Percentiles rank a stretch among this genome's conserved stretches.
Evolutionary conservation across 2,888 invertebrate genomes (phyloP).

Genomic region (Ceriagrion tenellum): DNA sequence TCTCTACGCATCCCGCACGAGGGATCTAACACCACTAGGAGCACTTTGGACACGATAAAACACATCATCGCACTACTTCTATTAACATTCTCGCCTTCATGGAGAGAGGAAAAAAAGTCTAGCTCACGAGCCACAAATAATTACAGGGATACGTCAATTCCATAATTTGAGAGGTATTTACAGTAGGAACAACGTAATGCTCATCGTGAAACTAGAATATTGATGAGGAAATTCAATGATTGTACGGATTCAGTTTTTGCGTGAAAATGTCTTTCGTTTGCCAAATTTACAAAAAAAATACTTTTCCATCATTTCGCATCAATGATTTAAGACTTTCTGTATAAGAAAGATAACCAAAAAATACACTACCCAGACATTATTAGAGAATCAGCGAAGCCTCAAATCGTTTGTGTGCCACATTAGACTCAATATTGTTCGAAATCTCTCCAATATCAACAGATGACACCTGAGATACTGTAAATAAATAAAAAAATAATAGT

Average conservation of each 20-base stretch:
- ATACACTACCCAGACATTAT: too few relatives aligned
- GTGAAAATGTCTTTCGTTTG: too few relatives aligned
- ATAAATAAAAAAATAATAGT: background rate
- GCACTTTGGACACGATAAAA: background rate
- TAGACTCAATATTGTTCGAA: background rate
- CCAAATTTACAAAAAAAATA: too few relatives aligned
- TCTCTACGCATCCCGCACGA: background rate
- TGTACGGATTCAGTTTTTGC: too few relatives aligned
- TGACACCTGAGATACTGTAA: background rate
- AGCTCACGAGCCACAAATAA: background rate
- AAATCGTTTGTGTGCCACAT: background rate
- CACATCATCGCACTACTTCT: background rate
- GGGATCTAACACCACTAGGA: background rate
- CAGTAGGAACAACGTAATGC: too few relatives aligned
- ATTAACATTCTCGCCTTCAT: background rate
- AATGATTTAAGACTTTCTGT: too few relatives aligned
- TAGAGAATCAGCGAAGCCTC: background rate
- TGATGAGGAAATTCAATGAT: too few relatives aligned
- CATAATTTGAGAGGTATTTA: too few relatives aligned
- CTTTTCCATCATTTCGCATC: too few relatives aligned
- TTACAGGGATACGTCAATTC: background rate
- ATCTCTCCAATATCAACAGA: background rate
- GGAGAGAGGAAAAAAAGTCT: background rate
- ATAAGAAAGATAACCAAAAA: too few relatives aligned
- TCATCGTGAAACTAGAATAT: too few relatives aligned